Base-by-base conservation (phyloP, 2,113 vertebrate genomes). In the Shinisaurus crocodilurus region DNA sequence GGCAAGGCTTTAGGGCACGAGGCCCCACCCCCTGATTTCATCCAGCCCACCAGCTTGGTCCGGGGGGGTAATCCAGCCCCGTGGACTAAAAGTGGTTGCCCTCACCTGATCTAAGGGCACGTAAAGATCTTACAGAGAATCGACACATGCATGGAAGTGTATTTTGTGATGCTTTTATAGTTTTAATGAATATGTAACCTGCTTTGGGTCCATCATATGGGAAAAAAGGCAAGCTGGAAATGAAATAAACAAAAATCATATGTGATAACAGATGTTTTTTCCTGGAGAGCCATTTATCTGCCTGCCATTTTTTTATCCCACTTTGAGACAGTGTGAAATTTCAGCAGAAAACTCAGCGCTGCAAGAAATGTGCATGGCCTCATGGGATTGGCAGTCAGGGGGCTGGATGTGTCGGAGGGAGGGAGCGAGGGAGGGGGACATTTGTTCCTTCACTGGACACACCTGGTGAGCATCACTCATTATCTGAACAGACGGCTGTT, bases 401-500 rank as follows among this genome's bases (percentile, higher is more conserved):
- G 32, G 43, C 45, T 23, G 40, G 8, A 43, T 82, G 79, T 69
- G 45, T 23, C 13, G 37, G 13, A 74, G 9, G 0, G 37, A 69
- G 57, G 57, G 67, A 13, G 77, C 23, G 80, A 12, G 29, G 65
- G 16, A 76, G 32, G 13, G 6, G 37, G 37, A 48, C 54, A 43
- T n/a, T 85, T 43, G 2, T 92, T 80, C 45, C 83, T 63, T 67
- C 40, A 0, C n/a, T 40, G 70, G 57, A 29, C 57, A 65, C 77
- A 88, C 43, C 84, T 77, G 91, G 57, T 29, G 88, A 92, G 45
- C 1, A 34, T 69, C 3, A 0, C 16, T 87, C 79, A 84, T 40
- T 34, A 57, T 86, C 89, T 50, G 88, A 92, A 54, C 10, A n/a
- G 86, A 85, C 57, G 72, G 77, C 75, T 87, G 86, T 81, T 91